A percentile compares a stretch with the other conserved stretches of the same genome.
Conservation (phyloP, 2,797 vertebrate genomes). For the Labroides dimidiatus region DNA sequence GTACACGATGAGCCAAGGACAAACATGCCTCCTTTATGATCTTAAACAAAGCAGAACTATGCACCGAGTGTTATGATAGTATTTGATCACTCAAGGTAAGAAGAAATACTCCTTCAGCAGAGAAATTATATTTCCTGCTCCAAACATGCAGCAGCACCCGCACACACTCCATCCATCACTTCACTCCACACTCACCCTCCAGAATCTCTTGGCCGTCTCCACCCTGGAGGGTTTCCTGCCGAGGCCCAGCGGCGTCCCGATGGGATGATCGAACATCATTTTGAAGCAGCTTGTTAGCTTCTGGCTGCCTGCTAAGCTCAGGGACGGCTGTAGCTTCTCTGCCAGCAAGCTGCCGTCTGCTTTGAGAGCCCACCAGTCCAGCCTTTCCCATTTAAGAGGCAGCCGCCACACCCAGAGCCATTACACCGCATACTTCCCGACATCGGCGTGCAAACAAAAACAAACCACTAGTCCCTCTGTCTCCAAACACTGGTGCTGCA, state of each 20-base stretch:
- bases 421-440: conserved; percentile 68
- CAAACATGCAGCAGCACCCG: not conserved
- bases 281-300: conserved; percentile 27
- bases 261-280: conserved; percentile 77
- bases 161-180: conserved; percentile 18
- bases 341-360: conserved; percentile 28
- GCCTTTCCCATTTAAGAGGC: conserved; percentile 51
- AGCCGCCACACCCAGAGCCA: conserved; percentile 74
- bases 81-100: no score
- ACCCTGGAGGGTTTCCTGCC: conserved; percentile 85
- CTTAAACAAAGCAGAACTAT: not conserved
- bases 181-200: conserved; percentile 88
- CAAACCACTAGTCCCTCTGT: conserved; percentile 57
- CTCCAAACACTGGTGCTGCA: conserved; percentile 49
- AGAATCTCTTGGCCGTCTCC: conserved; percentile 88
- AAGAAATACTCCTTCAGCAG: no score
- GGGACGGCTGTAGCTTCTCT: conserved; percentile 13
- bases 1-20: not conserved
- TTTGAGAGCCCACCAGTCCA: conserved; percentile 29
- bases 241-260: conserved; percentile 73
- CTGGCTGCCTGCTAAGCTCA: not conserved
- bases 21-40: not conserved
- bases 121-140: not conserved
- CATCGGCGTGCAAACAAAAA: conserved; percentile 66
- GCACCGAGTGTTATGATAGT: not conserved